Evolutionary conservation across 2,888 invertebrate genomes (phyloP).

Genomic region (Athalia cordata): DNA sequence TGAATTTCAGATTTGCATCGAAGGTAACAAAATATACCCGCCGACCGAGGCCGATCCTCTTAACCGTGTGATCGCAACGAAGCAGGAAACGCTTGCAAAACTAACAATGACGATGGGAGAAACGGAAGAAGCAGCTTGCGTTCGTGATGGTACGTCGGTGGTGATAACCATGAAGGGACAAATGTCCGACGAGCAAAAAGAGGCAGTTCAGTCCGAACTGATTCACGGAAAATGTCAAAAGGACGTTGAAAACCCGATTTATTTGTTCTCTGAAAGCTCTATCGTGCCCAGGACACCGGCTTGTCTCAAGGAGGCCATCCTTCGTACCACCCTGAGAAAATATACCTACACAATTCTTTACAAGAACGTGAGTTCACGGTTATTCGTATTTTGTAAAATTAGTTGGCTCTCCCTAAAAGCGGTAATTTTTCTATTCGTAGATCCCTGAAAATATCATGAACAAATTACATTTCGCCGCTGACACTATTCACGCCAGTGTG

Average conservation of each 20-base stretch:
- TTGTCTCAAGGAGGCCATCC: conserved; percentile 58
- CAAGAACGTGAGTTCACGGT: conserved; percentile 58
- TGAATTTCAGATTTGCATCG: conserved; percentile 65
- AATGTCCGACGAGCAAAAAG: conserved; percentile 66
- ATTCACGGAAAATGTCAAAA: conserved; percentile 56
- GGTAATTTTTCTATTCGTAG: conserved; percentile 49
- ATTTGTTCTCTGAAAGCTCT: conserved; percentile 56
- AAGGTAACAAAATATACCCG: conserved; percentile 64
- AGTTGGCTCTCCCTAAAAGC: not conserved
- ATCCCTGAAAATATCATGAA: conserved; percentile 51
- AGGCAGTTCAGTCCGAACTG: conserved; percentile 54
- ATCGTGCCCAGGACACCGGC: conserved; percentile 58
- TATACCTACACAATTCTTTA: conserved; percentile 64
- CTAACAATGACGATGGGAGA: conserved; percentile 64
- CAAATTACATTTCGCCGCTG: conserved; percentile 48
- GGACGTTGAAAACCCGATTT: conserved; percentile 56
- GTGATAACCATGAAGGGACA: conserved; percentile 65
- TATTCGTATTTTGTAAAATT: not conserved
- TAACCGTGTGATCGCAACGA: conserved; percentile 50
- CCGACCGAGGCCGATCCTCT: conserved; percentile 48
- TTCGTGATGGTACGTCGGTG: conserved; percentile 64
- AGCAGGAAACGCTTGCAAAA: conserved; percentile 63
- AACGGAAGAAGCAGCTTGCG: conserved; percentile 65
- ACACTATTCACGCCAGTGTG: conserved; percentile 50
- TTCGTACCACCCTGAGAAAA: conserved; percentile 65